Conservation (phyloP, 2,888 invertebrate genomes). For the Oscheius sp. region DNA sequence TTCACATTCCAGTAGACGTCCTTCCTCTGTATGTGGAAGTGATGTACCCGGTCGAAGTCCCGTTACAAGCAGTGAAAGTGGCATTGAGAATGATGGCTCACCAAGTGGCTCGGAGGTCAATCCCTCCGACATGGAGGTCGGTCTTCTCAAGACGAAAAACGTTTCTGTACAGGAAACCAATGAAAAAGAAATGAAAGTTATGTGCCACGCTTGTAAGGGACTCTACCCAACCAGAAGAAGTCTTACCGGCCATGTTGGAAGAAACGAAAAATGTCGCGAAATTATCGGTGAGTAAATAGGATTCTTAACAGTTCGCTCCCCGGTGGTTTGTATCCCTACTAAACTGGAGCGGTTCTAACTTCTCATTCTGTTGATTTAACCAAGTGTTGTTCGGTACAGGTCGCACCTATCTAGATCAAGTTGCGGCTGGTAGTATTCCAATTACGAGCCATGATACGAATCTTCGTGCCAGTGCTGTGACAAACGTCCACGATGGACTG, state of each 20-base stretch:
- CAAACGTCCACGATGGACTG: conserved; percentile 58
- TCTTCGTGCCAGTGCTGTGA: conserved; percentile 46
- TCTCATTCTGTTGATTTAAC: conserved; percentile 16
- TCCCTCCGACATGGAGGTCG: conserved; percentile 22
- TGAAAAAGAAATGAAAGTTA: conserved; percentile 56
- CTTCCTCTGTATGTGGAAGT: conserved; percentile 14
- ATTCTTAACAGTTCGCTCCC: too few relatives aligned
- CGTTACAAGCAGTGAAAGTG: conserved; percentile 18
- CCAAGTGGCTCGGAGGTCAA: conserved; percentile 19
- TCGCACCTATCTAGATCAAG: conserved; percentile 59
- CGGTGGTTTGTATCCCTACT: too few relatives aligned
- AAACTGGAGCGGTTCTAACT: conserved; percentile 1
- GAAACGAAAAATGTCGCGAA: conserved; percentile 64
- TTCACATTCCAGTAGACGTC: not conserved
- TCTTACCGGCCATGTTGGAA: conserved; percentile 66
- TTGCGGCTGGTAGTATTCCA: conserved; percentile 47
- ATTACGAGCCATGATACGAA: conserved; percentile 46
- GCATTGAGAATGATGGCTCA: conserved; percentile 16
- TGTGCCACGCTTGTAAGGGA: conserved; percentile 63
- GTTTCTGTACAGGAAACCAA: conserved; percentile 25
- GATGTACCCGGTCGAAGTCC: conserved; percentile 9
- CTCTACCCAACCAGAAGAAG: conserved; percentile 62
- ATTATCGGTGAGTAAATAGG: conserved; percentile 37
- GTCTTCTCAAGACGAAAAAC: not conserved
- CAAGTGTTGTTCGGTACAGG: conserved; percentile 41